phyloP scores from a whole-genome alignment of 1,140 invertebrate genomes.

The Drosophila mojavensis region DNA sequence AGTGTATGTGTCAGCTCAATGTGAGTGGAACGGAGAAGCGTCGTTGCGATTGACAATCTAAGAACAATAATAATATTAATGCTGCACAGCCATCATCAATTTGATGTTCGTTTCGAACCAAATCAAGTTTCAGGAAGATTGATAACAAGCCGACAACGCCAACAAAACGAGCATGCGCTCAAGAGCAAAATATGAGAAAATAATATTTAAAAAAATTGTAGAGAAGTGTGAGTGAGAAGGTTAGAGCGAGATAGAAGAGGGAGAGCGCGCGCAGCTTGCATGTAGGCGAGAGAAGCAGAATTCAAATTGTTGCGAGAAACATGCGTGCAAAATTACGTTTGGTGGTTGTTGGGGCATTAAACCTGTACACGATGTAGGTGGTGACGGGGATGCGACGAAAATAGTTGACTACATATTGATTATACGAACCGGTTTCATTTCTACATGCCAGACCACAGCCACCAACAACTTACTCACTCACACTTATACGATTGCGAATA shows the following conservation, averaged over 20 bases:
- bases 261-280: slow-evolving; percentile 34
- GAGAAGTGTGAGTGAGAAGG: background rate
- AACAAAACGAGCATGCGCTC: slow-evolving; percentile 48
- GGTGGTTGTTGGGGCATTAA: slow-evolving; percentile 46
- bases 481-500: slow-evolving; percentile 23
- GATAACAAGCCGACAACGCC: slow-evolving; percentile 60
- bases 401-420: slow-evolving; percentile 75
- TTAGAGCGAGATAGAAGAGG: slow-evolving; percentile 24
- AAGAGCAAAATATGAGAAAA: background rate
- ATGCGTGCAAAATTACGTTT: slow-evolving; percentile 60
- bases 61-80: slow-evolving; percentile 24
- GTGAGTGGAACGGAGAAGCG: background rate
- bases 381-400: slow-evolving; percentile 37
- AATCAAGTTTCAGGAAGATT: slow-evolving; percentile 39
- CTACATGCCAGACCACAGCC: slow-evolving; percentile 50
- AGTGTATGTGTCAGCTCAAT: slow-evolving; percentile 11
- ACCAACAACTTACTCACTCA: slow-evolving; percentile 29
- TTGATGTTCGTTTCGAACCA: slow-evolving; percentile 28
- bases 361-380: slow-evolving; percentile 21
- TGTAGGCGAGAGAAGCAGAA: slow-evolving; percentile 30
- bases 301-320: slow-evolving; percentile 44
- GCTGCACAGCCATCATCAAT: slow-evolving; percentile 40
- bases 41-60: slow-evolving; percentile 8
- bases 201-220: background rate
- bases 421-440: slow-evolving; percentile 74